phyloP scores from a whole-genome alignment of 2,797 vertebrate species.

The Benthosema pterotum region DNA sequence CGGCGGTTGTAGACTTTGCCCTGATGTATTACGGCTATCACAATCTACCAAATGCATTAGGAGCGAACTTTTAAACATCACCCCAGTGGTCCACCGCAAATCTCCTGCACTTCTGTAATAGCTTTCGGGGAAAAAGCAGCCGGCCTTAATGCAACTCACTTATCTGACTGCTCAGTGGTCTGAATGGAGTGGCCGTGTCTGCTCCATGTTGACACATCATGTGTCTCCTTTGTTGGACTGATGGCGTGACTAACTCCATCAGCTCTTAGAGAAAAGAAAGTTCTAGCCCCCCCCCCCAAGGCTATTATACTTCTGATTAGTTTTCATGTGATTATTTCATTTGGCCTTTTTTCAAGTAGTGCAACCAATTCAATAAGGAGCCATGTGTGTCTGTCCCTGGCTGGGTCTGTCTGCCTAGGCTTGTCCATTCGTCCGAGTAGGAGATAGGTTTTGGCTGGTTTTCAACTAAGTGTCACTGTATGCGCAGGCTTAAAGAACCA shows the following conservation, averaged over 20 bases:
- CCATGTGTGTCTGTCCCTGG: no score
- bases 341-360: no score
- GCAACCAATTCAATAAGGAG: no score
- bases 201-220: constrained; percentile 27
- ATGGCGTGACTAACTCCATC: constrained; percentile 52
- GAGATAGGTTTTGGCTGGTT: no score
- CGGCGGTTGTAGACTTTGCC: constrained; percentile 7
- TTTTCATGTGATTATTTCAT: no score
- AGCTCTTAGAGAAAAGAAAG: constrained; percentile 27
- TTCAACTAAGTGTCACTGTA: no score
- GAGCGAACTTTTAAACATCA: constrained; percentile 2
- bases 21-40: constrained; percentile 13
- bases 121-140: constrained; percentile 2
- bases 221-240: constrained; percentile 38
- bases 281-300: constrained; percentile 12
- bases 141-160: constrained; percentile 15
- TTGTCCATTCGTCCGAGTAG: no score
- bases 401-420: no score
- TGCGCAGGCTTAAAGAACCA: no score
- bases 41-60: not conserved
- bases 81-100: not conserved
- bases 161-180: constrained; percentile 22
- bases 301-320: constrained; percentile 1
- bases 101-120: constrained; percentile 7
- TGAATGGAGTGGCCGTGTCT: constrained; percentile 30